Percentiles rank a stretch among this genome's conserved stretches.
phyloP scores from a whole-genome alignment of 2,888 invertebrate species.

The Eurois occulta region DNA sequence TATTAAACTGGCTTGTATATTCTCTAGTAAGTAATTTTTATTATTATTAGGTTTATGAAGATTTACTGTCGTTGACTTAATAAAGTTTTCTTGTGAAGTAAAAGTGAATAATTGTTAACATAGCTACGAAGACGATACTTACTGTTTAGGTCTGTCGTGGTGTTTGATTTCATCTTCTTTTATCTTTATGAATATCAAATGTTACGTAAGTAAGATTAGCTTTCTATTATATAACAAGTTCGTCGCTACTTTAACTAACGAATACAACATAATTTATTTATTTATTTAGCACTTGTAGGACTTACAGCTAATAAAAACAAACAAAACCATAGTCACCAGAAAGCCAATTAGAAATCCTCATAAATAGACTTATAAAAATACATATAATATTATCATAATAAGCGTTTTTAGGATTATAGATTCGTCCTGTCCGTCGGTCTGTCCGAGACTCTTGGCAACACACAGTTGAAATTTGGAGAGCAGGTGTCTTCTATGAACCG shows the following conservation, averaged over 20 bases:
- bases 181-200: background rate
- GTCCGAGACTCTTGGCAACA: background rate
- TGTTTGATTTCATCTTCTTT: slow-evolving; percentile 13
- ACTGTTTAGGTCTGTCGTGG: background rate
- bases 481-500: background rate
- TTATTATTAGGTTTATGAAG: background rate
- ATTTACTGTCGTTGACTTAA: background rate
- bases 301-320: no score
- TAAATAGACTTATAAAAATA: no score
- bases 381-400: no score
- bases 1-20: background rate
- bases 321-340: no score
- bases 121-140: background rate
- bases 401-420: background rate
- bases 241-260: no score
- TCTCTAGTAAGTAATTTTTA: background rate
- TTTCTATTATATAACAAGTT: background rate
- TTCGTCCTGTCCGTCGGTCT: background rate
- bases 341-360: no score
- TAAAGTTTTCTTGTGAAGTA: background rate
- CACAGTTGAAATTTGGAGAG: background rate
- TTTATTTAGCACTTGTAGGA: no score
- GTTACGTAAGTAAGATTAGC: background rate
- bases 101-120: background rate
- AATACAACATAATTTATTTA: background rate